These are phyloP conservation scores for Colostygia pectinataria DNA, from an alignment of 2,888 invertebrate genomes.

Conservation along the genomic window DNA sequence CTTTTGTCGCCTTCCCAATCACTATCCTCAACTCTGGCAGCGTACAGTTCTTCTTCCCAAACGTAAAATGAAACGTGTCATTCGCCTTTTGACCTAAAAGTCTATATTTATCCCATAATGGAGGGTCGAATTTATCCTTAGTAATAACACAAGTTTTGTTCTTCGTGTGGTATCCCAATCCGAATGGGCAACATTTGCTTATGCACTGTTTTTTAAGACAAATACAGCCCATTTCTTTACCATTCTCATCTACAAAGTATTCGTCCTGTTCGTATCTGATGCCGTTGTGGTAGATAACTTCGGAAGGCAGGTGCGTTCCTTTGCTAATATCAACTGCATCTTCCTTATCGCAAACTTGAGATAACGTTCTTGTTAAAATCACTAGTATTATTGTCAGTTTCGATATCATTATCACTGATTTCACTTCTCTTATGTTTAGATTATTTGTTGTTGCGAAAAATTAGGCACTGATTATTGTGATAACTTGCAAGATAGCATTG, in stretches of 20 bases:
- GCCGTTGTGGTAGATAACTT: conserved; percentile 40
- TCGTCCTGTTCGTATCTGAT: conserved; percentile 45
- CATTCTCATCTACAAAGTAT: conserved; percentile 44
- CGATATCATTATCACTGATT: conserved; percentile 28
- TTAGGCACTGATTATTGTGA: neutral
- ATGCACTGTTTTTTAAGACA: conserved; percentile 50
- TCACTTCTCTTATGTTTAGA: neutral
- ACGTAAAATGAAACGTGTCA: conserved; percentile 49
- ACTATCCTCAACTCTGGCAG: conserved; percentile 33
- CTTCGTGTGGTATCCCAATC: conserved; percentile 40
- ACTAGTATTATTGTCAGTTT: conserved; percentile 26
- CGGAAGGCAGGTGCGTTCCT: conserved; percentile 41
- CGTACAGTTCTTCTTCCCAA: conserved; percentile 50
- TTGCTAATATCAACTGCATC: conserved; percentile 47
- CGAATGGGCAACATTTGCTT: conserved; percentile 60
- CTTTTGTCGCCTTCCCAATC: conserved; percentile 29
- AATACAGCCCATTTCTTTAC: conserved; percentile 47
- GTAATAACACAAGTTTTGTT: conserved; percentile 43
- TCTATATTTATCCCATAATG: conserved; percentile 48
- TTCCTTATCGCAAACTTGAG: conserved; percentile 40
- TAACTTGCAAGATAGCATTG: neutral
- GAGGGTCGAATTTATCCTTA: conserved; percentile 45
- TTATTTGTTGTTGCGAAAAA: neutral
- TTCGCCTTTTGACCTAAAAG: conserved; percentile 38
- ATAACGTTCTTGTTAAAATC: conserved; percentile 29